Evolutionary conservation across 2,113 vertebrate genomes (phyloP).

Genomic region (Melanerpes formicivorus): DNA sequence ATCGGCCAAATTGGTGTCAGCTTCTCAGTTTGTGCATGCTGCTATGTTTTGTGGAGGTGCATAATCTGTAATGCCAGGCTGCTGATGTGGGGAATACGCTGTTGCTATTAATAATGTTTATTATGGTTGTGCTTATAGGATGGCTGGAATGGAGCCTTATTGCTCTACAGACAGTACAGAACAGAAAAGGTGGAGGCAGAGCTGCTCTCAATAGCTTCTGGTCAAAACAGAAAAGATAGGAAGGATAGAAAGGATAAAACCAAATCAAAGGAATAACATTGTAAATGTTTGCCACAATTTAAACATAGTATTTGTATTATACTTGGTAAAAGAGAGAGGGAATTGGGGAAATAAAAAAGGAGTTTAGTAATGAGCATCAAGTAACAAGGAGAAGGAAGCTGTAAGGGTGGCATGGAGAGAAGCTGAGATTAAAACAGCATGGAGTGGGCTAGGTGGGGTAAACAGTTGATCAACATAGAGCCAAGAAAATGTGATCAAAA

Average conservation of each 20-base stretch:
- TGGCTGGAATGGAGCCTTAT: conserved; percentile 10
- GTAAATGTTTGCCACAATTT: not conserved
- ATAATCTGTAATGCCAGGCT: conserved; percentile 57
- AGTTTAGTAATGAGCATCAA: not conserved
- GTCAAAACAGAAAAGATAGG: conserved; percentile 15
- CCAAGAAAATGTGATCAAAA: not conserved
- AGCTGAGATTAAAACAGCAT: not conserved
- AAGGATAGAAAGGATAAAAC: not conserved
- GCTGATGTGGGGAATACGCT: conserved; percentile 61
- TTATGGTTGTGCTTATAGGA: conserved; percentile 39
- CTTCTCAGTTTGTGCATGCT: conserved; percentile 59
- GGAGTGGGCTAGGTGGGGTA: not conserved
- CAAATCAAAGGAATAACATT: not conserved
- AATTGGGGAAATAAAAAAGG: not conserved
- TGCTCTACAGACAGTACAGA: not conserved
- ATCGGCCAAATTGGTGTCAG: conserved; percentile 53
- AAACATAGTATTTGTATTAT: not conserved
- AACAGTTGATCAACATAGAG: not conserved
- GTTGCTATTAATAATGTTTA: conserved; percentile 65
- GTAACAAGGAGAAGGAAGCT: not conserved
- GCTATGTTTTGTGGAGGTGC: conserved; percentile 48
- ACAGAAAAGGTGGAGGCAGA: not conserved
- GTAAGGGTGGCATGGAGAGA: not conserved
- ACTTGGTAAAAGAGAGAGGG: not conserved
- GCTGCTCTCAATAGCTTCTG: not conserved